phyloP scores from a whole-genome alignment of 1,140 invertebrate species.

The Oncopeltus fasciatus region DNA sequence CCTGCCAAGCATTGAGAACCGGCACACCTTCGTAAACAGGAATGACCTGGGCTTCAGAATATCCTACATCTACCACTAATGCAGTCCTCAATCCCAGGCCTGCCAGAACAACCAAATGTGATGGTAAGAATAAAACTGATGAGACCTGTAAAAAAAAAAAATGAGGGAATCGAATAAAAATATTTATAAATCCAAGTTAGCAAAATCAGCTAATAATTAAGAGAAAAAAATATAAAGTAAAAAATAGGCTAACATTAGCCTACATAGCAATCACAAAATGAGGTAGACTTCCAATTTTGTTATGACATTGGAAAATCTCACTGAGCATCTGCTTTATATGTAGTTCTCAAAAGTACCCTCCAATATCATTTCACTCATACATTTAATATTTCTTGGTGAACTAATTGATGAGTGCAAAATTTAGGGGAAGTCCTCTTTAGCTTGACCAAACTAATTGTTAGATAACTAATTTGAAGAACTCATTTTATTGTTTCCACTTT shows the following conservation, averaged over 20 bases:
- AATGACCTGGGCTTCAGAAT: constrained; percentile 62
- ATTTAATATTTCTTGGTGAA: too few species aligned
- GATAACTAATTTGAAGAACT: too few species aligned
- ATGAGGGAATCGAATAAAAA: neutral
- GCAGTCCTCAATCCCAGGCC: constrained; percentile 62
- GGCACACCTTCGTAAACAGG: constrained; percentile 76
- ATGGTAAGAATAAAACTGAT: constrained; percentile 55
- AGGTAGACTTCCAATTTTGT: neutral
- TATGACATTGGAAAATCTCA: neutral
- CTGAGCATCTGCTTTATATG: too few species aligned
- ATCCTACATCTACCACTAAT: constrained; percentile 76
- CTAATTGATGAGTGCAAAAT: too few species aligned
- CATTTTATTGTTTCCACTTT: too few species aligned
- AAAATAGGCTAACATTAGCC: neutral
- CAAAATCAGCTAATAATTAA: too few species aligned
- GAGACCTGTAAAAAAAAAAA: constrained; percentile 34
- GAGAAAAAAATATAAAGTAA: neutral
- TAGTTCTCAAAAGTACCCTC: too few species aligned
- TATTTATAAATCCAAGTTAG: too few species aligned
- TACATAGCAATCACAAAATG: too few species aligned
- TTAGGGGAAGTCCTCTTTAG: too few species aligned
- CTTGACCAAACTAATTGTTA: too few species aligned
- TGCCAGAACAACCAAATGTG: constrained; percentile 62
- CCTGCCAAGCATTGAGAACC: constrained; percentile 62
- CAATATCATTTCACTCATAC: too few species aligned